A percentile compares a stretch with the other conserved stretches of the same genome.
phyloP scores from a whole-genome alignment of 2,888 invertebrate genomes.

The Erannis defoliaria region DNA sequence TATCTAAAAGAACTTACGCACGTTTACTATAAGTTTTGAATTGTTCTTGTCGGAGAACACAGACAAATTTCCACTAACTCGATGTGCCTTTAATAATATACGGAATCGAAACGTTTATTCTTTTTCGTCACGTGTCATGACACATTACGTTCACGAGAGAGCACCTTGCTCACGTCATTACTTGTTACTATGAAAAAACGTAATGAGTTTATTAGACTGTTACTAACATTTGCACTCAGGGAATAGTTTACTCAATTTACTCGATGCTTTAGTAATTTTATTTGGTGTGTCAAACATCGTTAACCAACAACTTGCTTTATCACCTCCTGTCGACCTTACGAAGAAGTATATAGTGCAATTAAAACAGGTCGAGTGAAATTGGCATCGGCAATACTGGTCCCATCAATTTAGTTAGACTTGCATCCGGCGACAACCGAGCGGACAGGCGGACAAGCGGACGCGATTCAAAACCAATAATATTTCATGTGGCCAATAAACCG shows the following conservation, averaged over 20 bases:
- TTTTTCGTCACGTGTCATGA: too few relatives aligned
- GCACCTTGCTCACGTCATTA: too few relatives aligned
- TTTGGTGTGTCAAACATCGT: conserved; percentile 3
- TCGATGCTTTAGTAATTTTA: background rate
- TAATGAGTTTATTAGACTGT: too few relatives aligned
- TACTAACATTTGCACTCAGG: too few relatives aligned
- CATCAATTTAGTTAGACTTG: conserved; percentile 76
- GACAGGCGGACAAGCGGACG: conserved; percentile 69
- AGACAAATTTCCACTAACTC: too few relatives aligned
- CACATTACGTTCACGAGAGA: too few relatives aligned
- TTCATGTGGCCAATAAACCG: conserved; percentile 63
- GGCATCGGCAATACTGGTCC: conserved; percentile 64
- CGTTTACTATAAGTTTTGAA: too few relatives aligned
- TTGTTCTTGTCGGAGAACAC: too few relatives aligned
- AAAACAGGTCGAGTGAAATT: conserved; percentile 73
- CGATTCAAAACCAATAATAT: conserved; percentile 75
- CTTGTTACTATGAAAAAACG: too few relatives aligned
- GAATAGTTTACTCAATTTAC: background rate
- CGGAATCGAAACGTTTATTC: too few relatives aligned
- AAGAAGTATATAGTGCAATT: conserved; percentile 59
- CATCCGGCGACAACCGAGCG: conserved; percentile 75
- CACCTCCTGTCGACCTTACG: conserved; percentile 52
- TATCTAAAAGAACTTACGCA: too few relatives aligned
- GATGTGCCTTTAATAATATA: too few relatives aligned
- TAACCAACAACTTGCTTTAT: conserved; percentile 1